Base-by-base conservation (phyloP, 1,140 invertebrate species). In the Pseudomyrmex dendroicus region DNA sequence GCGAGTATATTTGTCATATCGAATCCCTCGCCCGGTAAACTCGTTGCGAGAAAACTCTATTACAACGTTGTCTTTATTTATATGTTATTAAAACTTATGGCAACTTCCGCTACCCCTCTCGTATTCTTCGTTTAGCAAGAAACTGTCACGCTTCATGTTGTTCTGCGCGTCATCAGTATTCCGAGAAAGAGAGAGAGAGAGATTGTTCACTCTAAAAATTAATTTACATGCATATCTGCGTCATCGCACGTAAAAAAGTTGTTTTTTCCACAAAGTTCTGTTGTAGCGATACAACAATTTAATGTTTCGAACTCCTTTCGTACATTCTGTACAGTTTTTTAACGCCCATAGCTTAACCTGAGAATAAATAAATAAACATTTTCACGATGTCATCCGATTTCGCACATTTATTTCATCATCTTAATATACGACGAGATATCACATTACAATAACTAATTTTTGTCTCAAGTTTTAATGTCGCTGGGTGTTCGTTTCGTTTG, bases 1-100 rank as follows among this genome's bases (percentile, higher is more conserved):
- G 68, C 64, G 72, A 76, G 35, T 87, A 82, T 84, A 84, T 84
- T 61, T 73, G 68, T 83, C 59, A 70, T 87, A 76, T 84, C 76
- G 76, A 85, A 73, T 82, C 83, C 44, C 54, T 50, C 82, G n/a
- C 44, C 76, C 52, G 12, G 48, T 61, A 35, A 87, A 73, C 61
- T 72, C 86, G 72, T 59, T 22, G 59, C 13, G 72, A 25, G 48
- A 66, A 82, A 88, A 88, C 82, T 87, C 86, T 88, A 88, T 88
- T 88, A 88, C 73, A 87, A 82, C 83, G 76, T 82, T 70, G 76
- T 72, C 86, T 87, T 87, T 88, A 85, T 88, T 87, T 88, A 88
- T 88, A 83, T 87, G 84, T 82, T 78, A 88, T 88, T 88, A 88
- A 88, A 88, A 88, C 86, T 88, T 88, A 77, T 67, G 74, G 74